Percentiles rank a stretch among this genome's conserved stretches.
Evolutionary conservation across 53 echinoderm and acorn worm genomes (phyloP).

Genomic region (Paelopatides confundens): DNA sequence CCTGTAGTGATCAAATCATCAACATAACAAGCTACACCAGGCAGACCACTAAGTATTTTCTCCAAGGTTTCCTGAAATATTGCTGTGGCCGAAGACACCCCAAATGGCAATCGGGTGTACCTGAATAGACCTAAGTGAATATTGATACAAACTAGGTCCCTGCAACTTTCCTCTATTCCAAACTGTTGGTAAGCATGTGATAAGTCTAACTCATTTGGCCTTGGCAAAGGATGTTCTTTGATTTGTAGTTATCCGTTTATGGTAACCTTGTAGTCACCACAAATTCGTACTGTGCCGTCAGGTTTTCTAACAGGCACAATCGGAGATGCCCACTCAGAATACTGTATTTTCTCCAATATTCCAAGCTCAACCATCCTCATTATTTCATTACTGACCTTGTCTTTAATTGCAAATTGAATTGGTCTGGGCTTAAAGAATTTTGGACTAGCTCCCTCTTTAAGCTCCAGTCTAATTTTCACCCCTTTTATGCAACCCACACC

Average conservation of each 20-base stretch:
- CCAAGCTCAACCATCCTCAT: not conserved
- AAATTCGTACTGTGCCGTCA: not conserved
- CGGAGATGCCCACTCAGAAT: slow-evolving; percentile 28
- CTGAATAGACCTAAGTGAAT: slow-evolving; percentile 37
- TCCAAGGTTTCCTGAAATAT: slow-evolving; percentile 56
- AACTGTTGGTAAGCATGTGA: no score
- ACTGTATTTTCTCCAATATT: slow-evolving; percentile 1
- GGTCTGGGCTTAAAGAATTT: slow-evolving; percentile 29
- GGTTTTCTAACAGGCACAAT: slow-evolving; percentile 7
- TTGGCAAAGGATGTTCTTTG: slow-evolving; percentile 11
- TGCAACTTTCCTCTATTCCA: no score
- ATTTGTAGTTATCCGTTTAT: not conserved
- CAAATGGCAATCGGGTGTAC: slow-evolving; percentile 44
- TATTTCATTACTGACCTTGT: slow-evolving; percentile 10
- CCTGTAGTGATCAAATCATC: slow-evolving; percentile 48
- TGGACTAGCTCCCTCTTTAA: slow-evolving; percentile 15
- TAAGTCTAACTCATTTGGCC: not conserved
- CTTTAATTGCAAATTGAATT: slow-evolving; percentile 21
- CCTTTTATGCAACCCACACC: slow-evolving; percentile 6
- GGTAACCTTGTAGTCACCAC: slow-evolving; percentile 44
- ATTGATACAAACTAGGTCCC: slow-evolving; percentile 47
- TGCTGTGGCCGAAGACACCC: slow-evolving; percentile 35
- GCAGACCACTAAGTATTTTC: slow-evolving; percentile 20
- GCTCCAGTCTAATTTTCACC: slow-evolving; percentile 1
- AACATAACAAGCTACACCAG: slow-evolving; percentile 32